These are phyloP conservation scores for Symphodus melops DNA, from an alignment of 2,113 vertebrate species.

Conservation along the genomic window DNA sequence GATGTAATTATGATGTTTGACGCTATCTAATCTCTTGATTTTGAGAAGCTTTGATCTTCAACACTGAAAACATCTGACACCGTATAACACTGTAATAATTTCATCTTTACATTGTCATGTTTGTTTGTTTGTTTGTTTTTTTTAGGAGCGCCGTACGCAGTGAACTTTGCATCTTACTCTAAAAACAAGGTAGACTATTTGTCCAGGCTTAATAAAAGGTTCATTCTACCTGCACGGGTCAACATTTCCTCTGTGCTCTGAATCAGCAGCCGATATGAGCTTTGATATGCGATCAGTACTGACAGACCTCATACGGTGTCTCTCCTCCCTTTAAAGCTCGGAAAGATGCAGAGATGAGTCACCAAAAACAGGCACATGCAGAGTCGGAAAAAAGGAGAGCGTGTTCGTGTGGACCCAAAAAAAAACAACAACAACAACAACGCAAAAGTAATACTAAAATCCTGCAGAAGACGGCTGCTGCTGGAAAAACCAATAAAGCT, in stretches of 20 bases:
- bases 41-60: too few species aligned
- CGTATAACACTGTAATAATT: too few species aligned
- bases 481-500: too few species aligned
- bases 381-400: background rate
- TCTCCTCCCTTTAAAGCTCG: constrained; percentile 2
- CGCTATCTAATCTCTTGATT: too few species aligned
- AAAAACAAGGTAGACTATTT: too few species aligned
- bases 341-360: constrained; percentile 35
- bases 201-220: background rate
- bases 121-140: too few species aligned
- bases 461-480: background rate
- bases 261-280: background rate
- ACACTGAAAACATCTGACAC: too few species aligned
- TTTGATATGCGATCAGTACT: constrained; percentile 18
- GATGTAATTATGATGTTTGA: too few species aligned
- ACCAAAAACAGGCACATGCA: constrained; percentile 2
- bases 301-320: constrained; percentile 5
- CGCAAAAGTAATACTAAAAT: constrained; percentile 4
- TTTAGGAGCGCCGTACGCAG: too few species aligned
- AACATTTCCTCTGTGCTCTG: background rate
- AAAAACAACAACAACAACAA: too few species aligned
- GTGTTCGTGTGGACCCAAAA: background rate
- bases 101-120: too few species aligned
- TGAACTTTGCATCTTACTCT: too few species aligned
- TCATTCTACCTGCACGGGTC: background rate